phyloP scores from a whole-genome alignment of 2,888 invertebrate genomes.

The Dione vanillae region DNA sequence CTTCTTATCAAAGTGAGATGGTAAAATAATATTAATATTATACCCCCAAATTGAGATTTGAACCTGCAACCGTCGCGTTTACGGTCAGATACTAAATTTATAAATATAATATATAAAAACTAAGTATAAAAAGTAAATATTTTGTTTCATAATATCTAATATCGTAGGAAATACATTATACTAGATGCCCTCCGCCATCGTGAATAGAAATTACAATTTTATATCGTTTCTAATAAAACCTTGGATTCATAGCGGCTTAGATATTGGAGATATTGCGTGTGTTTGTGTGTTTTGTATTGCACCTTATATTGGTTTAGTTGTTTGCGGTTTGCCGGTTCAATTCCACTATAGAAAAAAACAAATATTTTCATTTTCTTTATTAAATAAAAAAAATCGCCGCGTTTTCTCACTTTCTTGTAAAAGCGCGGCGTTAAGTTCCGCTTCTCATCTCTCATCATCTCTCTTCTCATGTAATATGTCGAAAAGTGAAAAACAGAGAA shows the following conservation, averaged over 20 bases:
- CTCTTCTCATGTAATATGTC: too few species aligned
- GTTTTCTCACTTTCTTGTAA: too few species aligned
- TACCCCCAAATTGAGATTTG: neutral
- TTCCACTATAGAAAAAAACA: too few species aligned
- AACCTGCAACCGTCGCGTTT: neutral
- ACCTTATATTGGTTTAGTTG: too few species aligned
- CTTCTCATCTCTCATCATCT: too few species aligned
- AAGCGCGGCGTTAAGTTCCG: too few species aligned
- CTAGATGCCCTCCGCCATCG: conserved; percentile 2
- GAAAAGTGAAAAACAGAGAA: too few species aligned
- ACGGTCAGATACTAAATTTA: neutral
- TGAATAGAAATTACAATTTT: conserved; percentile 37
- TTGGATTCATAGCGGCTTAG: conserved; percentile 15
- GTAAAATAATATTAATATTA: too few species aligned
- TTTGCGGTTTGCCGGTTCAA: neutral
- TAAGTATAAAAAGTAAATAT: conserved; percentile 1
- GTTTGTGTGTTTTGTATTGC: conserved; percentile 6
- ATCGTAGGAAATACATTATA: conserved; percentile 6
- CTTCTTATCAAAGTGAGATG: too few species aligned
- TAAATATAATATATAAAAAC: neutral
- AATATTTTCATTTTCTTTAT: too few species aligned
- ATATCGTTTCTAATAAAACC: conserved; percentile 36
- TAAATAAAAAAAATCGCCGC: too few species aligned
- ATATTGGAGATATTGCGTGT: conserved; percentile 12
- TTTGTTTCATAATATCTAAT: conserved; percentile 4